Evolutionary conservation across 2,797 vertebrate genomes (phyloP).

Genomic region (Anas bahamensis): DNA sequence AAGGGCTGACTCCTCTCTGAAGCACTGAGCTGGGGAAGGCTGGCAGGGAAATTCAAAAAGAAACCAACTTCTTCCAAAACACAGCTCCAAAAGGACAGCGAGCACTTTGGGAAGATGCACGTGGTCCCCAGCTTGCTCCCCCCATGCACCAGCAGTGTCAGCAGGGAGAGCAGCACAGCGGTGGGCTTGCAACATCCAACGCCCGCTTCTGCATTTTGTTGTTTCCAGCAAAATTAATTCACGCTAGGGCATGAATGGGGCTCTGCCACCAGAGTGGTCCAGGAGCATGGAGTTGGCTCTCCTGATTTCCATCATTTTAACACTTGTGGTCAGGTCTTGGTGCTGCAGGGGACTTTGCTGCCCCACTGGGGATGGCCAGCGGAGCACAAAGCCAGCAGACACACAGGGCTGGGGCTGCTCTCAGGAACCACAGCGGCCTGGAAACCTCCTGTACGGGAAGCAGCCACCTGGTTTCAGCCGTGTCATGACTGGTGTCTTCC

Average conservation of each 20-base stretch:
- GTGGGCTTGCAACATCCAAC: not conserved
- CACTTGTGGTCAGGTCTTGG: not conserved
- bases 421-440: not conserved
- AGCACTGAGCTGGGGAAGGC: not conserved
- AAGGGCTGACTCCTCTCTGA: not conserved
- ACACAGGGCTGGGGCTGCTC: not conserved
- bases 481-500: not conserved
- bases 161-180: not conserved
- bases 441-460: not conserved
- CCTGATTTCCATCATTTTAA: not conserved
- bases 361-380: no score
- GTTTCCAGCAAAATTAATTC: not conserved
- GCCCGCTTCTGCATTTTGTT: not conserved
- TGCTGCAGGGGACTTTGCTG: not conserved
- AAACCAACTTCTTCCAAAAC: not conserved
- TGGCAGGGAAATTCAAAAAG: not conserved
- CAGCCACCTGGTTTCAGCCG: not conserved
- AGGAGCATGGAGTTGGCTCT: no score
- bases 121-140: not conserved
- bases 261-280: no score
- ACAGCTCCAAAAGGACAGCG: not conserved
- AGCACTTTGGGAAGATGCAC: not conserved
- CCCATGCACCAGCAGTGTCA: not conserved
- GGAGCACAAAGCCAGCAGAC: not conserved
- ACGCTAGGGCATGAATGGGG: not conserved